Evolutionary conservation across 35 echinoderm and acorn worm species (phyloP).

Genomic region (Anneissia japonica): DNA sequence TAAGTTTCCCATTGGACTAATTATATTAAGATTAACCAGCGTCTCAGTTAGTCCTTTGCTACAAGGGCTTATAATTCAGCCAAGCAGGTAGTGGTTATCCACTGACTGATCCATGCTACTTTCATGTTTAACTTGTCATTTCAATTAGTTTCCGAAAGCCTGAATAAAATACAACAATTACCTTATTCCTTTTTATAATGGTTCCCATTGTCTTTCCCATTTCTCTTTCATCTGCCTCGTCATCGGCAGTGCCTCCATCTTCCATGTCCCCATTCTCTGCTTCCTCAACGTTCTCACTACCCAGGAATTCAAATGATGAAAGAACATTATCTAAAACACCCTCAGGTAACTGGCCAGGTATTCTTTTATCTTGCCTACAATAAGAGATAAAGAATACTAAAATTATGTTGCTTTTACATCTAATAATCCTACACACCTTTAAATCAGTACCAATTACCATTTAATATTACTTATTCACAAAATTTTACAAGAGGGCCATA

Average conservation of each 20-base stretch:
- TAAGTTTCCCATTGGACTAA: too few relatives aligned
- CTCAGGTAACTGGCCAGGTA: conserved; percentile 54
- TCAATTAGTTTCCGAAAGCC: too few relatives aligned
- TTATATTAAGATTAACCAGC: too few relatives aligned
- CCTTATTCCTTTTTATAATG: conserved; percentile 95
- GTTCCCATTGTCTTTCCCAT: conserved; percentile 61
- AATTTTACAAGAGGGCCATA: too few relatives aligned
- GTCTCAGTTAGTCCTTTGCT: too few relatives aligned
- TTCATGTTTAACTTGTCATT: too few relatives aligned
- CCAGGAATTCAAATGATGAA: conserved; percentile 73
- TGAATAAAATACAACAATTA: too few relatives aligned
- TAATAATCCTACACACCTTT: neutral
- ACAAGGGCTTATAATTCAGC: too few relatives aligned
- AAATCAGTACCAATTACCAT: neutral
- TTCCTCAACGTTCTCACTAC: conserved; percentile 26
- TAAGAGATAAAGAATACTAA: neutral
- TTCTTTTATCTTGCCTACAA: conserved; percentile 39
- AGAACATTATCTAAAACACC: conserved; percentile 74
- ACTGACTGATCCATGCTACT: too few relatives aligned
- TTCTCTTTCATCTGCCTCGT: conserved; percentile 45
- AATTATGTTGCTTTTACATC: too few relatives aligned
- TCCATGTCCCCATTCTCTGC: conserved; percentile 51
- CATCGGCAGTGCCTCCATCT: conserved; percentile 46
- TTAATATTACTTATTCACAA: neutral
- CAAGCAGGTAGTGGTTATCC: too few relatives aligned